Percentiles rank a stretch among this genome's conserved stretches.
Conservation (phyloP, 2,113 vertebrate species). For the Canis aureus region DNA sequence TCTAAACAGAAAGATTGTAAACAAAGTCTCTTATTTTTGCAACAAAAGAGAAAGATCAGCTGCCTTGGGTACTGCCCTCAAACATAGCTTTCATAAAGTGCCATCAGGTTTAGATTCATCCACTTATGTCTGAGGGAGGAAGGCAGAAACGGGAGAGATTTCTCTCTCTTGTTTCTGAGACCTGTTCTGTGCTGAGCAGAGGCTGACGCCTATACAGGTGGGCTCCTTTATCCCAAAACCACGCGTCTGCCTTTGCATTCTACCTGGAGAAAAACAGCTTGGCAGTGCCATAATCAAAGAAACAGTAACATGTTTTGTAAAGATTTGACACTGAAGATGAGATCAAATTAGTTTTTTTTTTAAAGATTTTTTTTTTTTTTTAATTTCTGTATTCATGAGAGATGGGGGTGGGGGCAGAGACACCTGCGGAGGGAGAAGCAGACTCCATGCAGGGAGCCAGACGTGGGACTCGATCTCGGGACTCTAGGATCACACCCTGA, state of each 20-base stretch:
- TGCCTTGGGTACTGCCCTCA: not conserved
- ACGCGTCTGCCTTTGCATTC: not conserved
- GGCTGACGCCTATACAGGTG: not conserved
- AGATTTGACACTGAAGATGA: not conserved
- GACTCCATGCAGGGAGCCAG: too few species aligned
- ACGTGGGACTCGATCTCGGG: too few species aligned
- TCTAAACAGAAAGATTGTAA: conserved; percentile 68
- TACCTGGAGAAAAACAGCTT: not conserved
- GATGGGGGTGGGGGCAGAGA: too few species aligned
- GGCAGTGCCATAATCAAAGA: not conserved
- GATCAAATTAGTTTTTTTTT: not conserved
- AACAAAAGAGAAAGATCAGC: conserved; percentile 31
- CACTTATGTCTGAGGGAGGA: not conserved
- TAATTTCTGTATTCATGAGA: too few species aligned
- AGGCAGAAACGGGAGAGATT: not conserved
- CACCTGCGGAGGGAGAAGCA: too few species aligned
- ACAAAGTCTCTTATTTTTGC: conserved; percentile 39
- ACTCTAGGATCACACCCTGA: too few species aligned
- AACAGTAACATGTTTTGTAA: not conserved
- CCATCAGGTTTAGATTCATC: not conserved
- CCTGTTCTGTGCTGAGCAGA: not conserved
- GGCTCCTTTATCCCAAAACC: not conserved
- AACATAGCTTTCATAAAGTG: conserved; percentile 49
- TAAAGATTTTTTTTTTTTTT: too few species aligned
- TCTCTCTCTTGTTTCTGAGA: conserved; percentile 8